Conservation (phyloP, 1,140 invertebrate species). For the Platorchestia sp. region DNA sequence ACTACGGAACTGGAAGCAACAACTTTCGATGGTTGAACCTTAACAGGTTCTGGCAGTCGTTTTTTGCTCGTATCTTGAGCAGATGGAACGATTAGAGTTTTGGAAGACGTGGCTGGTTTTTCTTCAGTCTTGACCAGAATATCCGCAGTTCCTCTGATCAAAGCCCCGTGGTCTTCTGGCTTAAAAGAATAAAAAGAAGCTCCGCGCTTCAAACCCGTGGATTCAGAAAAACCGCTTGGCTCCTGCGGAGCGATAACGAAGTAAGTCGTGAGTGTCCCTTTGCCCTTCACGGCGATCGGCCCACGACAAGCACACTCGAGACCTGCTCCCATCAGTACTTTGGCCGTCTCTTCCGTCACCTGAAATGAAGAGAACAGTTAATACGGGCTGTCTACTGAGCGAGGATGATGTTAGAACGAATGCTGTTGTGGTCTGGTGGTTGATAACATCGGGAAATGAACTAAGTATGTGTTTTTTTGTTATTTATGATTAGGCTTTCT, state of each 20-base stretch:
- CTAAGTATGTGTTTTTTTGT: too few species aligned
- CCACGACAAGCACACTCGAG: constrained; percentile 90
- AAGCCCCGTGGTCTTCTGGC: constrained; percentile 32
- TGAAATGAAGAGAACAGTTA: constrained; percentile 66
- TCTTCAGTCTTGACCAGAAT: neutral
- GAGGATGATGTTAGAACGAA: neutral
- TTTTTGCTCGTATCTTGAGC: neutral
- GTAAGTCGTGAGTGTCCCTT: constrained; percentile 92
- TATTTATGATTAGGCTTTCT: too few species aligned
- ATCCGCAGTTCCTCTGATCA: constrained; percentile 17
- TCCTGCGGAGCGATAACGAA: constrained; percentile 88
- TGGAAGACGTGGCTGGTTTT: neutral
- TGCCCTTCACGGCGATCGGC: constrained; percentile 92
- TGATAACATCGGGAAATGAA: too few species aligned
- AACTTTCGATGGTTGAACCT: neutral
- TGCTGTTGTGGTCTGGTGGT: too few species aligned
- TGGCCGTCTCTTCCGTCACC: constrained; percentile 90
- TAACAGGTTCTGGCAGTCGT: neutral
- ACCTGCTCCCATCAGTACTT: constrained; percentile 84
- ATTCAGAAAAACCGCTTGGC: neutral
- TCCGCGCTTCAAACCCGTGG: neutral
- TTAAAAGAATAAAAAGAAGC: constrained; percentile 38
- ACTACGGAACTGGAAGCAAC: neutral
- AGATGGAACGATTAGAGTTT: neutral
- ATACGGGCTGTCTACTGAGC: neutral